Evolutionary conservation across 2,888 invertebrate genomes (phyloP), one percentile per base, ranked within the genome.

Genomic region (Tanypteryx hageni): DNA sequence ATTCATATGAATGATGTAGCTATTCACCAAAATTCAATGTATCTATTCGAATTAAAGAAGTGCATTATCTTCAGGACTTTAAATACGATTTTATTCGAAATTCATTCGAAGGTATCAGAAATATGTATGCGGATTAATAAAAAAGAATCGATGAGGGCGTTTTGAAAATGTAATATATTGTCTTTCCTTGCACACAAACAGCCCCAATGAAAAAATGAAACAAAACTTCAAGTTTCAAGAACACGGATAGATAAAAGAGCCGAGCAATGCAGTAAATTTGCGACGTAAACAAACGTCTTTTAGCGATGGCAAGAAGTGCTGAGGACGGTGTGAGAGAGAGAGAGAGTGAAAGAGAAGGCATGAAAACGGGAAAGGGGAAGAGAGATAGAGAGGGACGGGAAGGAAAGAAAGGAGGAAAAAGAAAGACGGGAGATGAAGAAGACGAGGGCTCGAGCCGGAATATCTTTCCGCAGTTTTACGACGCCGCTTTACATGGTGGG

Each of bases 241-340:
- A 76, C 76, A 11, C 27, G 76, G 44, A 44, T 44, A 18, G 76
- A n/a, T n/a, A 76, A 76, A 16, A 11, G 76, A n/a, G 22, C 10
- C 16, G n/a, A 76, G 76, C 22, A 76, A 76, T 44, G 76, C 76
- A 76, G n/a, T 76, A 76, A 76, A 76, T 18, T n/a, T n/a, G 76
- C 11, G 22, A 27, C 18, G 76, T 76, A 76, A 76, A 76, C n/a
- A 76, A 76, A 76, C 76, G 27, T n/a, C n/a, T 10, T n/a, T 64
- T n/a, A 18, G 64, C 7, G 64, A 18, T 16, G 64, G 18, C 16
- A n/a, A 64, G 13, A 11, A 16, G 64, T 18, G n/a, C n/a, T 5
- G 64, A n/a, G 18, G 16, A n/a, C 7, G 16, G 11, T n/a, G n/a
- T 11, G 64, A n/a, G 64, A 5, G 64, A 18, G 3, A 64, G 18